Conservation (phyloP, 2,888 invertebrate species). For the Leptopilina drosophilae region DNA sequence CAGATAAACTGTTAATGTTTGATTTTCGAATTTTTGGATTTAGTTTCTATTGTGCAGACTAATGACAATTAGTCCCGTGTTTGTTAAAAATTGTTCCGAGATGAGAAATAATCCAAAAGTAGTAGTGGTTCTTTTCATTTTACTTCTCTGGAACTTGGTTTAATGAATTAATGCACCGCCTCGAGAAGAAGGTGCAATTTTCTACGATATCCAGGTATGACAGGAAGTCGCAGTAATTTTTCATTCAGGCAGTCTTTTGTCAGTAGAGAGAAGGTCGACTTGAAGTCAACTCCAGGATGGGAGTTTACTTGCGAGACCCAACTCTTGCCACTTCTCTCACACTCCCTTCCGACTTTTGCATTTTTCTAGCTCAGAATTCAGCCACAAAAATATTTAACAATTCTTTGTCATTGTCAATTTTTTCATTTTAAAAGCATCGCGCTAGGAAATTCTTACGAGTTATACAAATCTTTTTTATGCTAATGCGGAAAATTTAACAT, state of each 20-base stretch:
- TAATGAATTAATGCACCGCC: not conserved
- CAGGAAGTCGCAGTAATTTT: slow-evolving; percentile 40
- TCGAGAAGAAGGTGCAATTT: slow-evolving; percentile 11
- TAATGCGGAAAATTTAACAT: not conserved
- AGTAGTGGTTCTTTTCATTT: too few relatives aligned
- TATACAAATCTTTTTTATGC: not conserved
- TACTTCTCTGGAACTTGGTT: too few relatives aligned
- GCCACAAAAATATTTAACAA: not conserved
- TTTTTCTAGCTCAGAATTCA: slow-evolving; percentile 17
- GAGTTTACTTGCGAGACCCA: slow-evolving; percentile 32
- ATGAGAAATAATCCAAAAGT: too few relatives aligned
- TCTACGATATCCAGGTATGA: slow-evolving; percentile 21
- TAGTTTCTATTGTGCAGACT: too few relatives aligned
- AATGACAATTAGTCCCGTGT: too few relatives aligned
- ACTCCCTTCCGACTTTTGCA: not conserved
- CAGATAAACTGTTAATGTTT: not conserved
- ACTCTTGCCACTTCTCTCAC: slow-evolving; percentile 19
- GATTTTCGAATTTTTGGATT: too few relatives aligned
- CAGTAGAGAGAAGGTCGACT: slow-evolving; percentile 29
- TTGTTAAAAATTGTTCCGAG: too few relatives aligned
- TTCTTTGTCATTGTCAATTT: not conserved
- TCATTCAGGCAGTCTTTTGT: slow-evolving; percentile 34
- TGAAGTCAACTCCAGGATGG: slow-evolving; percentile 33
- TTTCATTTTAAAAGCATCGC: slow-evolving; percentile 5
- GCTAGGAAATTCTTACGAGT: too few relatives aligned